Evolutionary conservation across 1,140 invertebrate genomes (phyloP), one percentile per base, ranked within the genome.

Genomic region (Drosophila malerkotliana): DNA sequence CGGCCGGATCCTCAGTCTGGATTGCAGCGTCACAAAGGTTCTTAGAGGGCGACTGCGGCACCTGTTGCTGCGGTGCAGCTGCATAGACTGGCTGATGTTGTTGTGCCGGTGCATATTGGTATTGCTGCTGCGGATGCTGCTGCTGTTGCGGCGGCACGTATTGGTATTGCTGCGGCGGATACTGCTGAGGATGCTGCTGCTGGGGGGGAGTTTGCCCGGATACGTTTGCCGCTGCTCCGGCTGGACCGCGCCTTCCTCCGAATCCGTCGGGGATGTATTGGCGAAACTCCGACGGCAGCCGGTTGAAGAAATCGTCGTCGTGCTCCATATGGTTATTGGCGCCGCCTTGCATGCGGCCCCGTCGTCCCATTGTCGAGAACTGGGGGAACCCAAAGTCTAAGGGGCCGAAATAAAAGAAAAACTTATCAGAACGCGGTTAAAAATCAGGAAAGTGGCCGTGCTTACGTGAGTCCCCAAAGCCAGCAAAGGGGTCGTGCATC

Each of bases 271-370:
- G 94, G 73, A 94, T 93, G 68, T 94, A 93, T 67, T 93, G 93
- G 75, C 93, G 92, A 78, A 94, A 94, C 79, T 94, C 93, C 71
- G 93, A 91, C 39, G 93, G 93, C 76, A 93, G 92, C 72, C 93
- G 92, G 91, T 94, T 93, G 66, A 94, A 94, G 37, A 93, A 94
- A 88, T 88, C 92, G 92, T 77, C 83, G 10, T 91, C 90, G 37
- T 68, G 80, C 12, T 79, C 90, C 67, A 90, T 84, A 45, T 68
- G 78, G 9, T 58, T 74, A 34, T 60, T 80, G 24, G 58, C 67
- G 10, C 54, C 72, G 6, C 67, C 84, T 79, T 93, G 92, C 60
- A 54, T 73, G 9, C 79, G 78, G 0, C 77, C 79, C 1, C 90
- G 69, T 10, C 90, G 68, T 2, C 90, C 90, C 61, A 92, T 53